A percentile compares a stretch with the other conserved stretches of the same genome.
Conservation (phyloP, 2,113 vertebrate genomes). For the Apodemus speciosus region DNA sequence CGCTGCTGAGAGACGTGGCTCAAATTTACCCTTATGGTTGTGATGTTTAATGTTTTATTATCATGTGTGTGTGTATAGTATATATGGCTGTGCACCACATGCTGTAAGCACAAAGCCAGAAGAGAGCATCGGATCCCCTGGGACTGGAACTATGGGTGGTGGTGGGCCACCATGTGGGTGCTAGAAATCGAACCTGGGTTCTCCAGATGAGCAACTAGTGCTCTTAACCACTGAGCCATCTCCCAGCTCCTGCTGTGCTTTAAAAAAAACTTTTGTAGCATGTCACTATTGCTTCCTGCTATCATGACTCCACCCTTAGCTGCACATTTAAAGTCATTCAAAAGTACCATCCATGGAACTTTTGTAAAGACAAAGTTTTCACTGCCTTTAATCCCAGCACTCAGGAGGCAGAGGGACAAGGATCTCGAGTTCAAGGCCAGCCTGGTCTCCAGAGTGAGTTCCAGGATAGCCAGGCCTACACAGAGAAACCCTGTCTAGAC, state of each 20-base stretch:
- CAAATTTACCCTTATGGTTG: neutral
- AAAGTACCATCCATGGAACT: neutral
- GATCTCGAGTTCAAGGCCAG: neutral
- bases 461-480: neutral
- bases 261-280: neutral
- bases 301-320: too few relatives aligned
- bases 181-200: neutral
- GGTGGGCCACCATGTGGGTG: neutral
- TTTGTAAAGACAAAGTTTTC: neutral
- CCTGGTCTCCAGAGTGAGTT: neutral
- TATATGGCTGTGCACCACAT: neutral
- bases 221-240: neutral
- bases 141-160: too few relatives aligned
- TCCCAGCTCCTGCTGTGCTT: neutral
- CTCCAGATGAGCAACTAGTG: neutral
- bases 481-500: neutral
- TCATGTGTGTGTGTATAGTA: neutral
- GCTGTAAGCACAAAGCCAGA: neutral
- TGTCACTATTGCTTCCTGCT: neutral
- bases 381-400: neutral
- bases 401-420: neutral
- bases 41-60: neutral
- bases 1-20: neutral
- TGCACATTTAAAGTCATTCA: neutral
- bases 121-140: too few relatives aligned